These are phyloP conservation scores for Polypedilum pembai DNA, from an alignment of 1,140 invertebrate species.

Conservation along the genomic window DNA sequence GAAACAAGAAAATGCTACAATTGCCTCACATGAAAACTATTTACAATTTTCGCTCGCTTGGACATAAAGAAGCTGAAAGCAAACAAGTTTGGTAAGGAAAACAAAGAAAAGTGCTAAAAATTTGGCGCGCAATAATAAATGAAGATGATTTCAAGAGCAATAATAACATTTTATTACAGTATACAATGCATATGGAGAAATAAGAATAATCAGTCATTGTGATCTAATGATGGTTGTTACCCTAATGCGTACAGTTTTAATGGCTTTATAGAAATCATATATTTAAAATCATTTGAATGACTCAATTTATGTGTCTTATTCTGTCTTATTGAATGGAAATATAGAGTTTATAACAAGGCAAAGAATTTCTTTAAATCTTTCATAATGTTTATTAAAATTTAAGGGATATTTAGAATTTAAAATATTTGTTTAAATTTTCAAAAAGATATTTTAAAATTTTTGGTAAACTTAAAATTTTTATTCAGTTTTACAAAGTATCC, in stretches of 20 bases:
- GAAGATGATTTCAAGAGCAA: neutral
- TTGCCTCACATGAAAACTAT: neutral
- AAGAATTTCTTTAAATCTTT: too few species aligned
- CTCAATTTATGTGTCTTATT: too few species aligned
- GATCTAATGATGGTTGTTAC: constrained; percentile 11
- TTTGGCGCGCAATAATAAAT: constrained; percentile 8
- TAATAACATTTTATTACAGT: neutral
- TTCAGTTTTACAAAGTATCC: too few species aligned
- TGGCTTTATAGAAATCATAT: neutral
- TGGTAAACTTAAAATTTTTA: too few species aligned
- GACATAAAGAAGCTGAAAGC: neutral
- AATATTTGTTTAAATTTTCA: too few species aligned
- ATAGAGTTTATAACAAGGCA: too few species aligned
- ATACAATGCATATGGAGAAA: neutral
- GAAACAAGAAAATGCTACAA: neutral
- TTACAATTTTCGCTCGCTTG: neutral
- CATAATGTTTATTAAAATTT: too few species aligned
- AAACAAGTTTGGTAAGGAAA: constrained; percentile 8
- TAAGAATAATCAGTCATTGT: neutral
- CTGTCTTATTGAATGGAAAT: too few species aligned
- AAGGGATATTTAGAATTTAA: too few species aligned
- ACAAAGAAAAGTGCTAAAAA: neutral
- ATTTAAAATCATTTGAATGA: too few species aligned
- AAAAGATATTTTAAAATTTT: too few species aligned
- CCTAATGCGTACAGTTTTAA: neutral